A percentile compares a stretch with the other conserved stretches of the same genome.
Conservation (phyloP, 2,888 invertebrate species). For the Parascotia fuliginaria region DNA sequence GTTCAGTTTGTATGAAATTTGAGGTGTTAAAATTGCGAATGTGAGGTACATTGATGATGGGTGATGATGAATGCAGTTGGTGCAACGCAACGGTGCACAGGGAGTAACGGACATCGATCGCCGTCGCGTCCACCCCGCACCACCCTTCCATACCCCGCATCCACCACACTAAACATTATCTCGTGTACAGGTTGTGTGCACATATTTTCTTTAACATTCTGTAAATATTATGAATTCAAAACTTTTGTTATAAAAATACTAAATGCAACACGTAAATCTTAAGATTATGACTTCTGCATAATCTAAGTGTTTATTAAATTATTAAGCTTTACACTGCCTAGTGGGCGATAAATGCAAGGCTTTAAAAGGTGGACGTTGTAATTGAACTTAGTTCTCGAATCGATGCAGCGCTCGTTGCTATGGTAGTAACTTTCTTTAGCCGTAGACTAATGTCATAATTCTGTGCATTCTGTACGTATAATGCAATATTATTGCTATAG, state of each 20-base stretch:
- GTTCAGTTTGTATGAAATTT: too few species aligned
- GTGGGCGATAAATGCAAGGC: neutral
- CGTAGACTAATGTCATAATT: neutral
- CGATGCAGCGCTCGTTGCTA: neutral
- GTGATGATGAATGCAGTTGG: slow-evolving; percentile 62
- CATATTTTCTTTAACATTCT: slow-evolving; percentile 26
- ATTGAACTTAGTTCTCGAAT: neutral
- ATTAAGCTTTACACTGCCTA: neutral
- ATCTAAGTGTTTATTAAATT: neutral
- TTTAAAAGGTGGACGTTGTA: neutral
- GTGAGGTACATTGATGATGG: slow-evolving; percentile 25
- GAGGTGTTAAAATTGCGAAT: neutral
- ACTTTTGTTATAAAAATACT: neutral
- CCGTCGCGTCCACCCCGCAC: slow-evolving; percentile 41
- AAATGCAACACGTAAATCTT: too few species aligned
- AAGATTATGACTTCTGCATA: neutral
- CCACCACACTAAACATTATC: slow-evolving; percentile 63
- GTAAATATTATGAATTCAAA: slow-evolving; percentile 16
- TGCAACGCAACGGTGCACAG: slow-evolving; percentile 67
- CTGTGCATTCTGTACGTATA: too few species aligned
- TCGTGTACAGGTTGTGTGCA: slow-evolving; percentile 53
- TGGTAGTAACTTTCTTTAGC: neutral
- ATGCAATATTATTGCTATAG: too few species aligned
- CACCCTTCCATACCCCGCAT: slow-evolving; percentile 26
- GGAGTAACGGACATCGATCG: slow-evolving; percentile 77